Conservation (phyloP, 2,888 invertebrate species). For the Synergus itoensis region DNA sequence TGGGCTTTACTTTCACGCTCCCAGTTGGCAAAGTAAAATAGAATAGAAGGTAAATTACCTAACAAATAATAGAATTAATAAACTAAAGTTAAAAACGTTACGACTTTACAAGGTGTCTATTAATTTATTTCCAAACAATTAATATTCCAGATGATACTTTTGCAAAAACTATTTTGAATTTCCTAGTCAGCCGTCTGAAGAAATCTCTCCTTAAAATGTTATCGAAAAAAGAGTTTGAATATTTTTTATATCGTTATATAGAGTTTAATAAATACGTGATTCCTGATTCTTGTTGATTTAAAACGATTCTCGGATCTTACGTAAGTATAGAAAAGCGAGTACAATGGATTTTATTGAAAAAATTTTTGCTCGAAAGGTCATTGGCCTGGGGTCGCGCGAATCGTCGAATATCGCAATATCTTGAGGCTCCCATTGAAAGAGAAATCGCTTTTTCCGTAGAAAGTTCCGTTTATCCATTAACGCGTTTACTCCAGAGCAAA, state of each 20-base stretch:
- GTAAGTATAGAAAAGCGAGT: conserved; percentile 37
- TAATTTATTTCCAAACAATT: background rate
- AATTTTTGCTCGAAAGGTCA: conserved; percentile 36
- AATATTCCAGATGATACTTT: too few relatives aligned
- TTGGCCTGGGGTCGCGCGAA: conserved; percentile 35
- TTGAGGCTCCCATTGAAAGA: conserved; percentile 37
- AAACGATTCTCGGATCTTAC: conserved; percentile 21
- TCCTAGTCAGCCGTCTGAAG: background rate
- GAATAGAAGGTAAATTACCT: background rate
- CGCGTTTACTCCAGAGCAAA: conserved; percentile 24
- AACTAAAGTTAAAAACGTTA: background rate
- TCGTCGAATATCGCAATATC: conserved; percentile 41
- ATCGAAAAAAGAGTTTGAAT: background rate
- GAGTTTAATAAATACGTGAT: conserved; percentile 24
- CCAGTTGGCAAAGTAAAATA: background rate
- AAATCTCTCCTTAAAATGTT: background rate
- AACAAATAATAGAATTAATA: background rate
- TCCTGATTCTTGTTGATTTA: conserved; percentile 29
- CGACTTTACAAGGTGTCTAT: background rate
- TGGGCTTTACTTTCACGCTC: conserved; percentile 29
- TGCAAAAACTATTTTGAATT: background rate
- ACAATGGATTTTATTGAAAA: conserved; percentile 35
- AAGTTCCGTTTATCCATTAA: conserved; percentile 40
- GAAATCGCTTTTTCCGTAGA: conserved; percentile 42
- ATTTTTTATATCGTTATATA: background rate